Base-by-base conservation (phyloP, 92 coral and sea anemone genomes). In the Scolanthus callimorphus region DNA sequence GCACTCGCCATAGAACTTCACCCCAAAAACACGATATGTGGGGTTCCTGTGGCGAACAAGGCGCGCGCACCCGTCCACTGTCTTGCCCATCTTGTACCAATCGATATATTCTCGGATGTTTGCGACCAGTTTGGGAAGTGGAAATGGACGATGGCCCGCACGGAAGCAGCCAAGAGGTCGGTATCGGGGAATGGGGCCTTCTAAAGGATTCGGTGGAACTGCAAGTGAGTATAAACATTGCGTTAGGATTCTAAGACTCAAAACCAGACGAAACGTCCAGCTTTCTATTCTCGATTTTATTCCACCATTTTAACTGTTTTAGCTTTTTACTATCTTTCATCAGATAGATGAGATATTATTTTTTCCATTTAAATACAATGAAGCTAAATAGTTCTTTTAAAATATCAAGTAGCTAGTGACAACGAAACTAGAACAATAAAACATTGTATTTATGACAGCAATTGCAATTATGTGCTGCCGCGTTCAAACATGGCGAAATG, bases 1-100 rank as follows among this genome's bases (percentile, higher is more conserved):
- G 50, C 77, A 70, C 25, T 59, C 77, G 1, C 77, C 77, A 21
- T 70, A 70, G 39, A 59, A 70, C 77, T 59, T 87, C 10, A 86
- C 49, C 8, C 74, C 79, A 29, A 86, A 86, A 25, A 61, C 77
- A 13, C 46, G 43, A 49, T 59, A 60, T 39, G 67, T 60, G 2
- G 77, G 77, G 30, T 60, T 59, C 24, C 69, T 57, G 12, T 59
- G 61, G 34, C 65, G 49, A 1, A 73, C 76, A n/a, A 78, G 59
- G 23, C 66, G 41, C 25, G 77, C 77, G 61, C 77, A 70, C 37
- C 68, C 77, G 67, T 70, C 69, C 1, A 70, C 77, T 11, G 77
- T 70, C 1, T 30, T 23, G 47, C 59, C 51, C 38, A 70, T 31
- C 25, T 70, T 60, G 24, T 53, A 55, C 77, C 77, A 70, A 11